These are phyloP conservation scores for Phyllotreta cruciferae DNA, from an alignment of 2,888 invertebrate genomes.

Conservation along the genomic window DNA sequence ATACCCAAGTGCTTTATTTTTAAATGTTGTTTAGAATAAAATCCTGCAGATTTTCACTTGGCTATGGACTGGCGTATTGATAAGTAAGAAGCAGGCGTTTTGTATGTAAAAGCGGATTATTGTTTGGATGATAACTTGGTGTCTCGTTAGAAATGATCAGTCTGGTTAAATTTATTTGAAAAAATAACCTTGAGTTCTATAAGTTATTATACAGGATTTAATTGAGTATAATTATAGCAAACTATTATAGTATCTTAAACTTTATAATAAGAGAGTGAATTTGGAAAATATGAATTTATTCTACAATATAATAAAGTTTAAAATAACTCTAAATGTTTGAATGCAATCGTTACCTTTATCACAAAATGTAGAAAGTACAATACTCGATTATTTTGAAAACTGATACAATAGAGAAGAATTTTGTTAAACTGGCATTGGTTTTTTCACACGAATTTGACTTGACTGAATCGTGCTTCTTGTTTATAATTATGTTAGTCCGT, in stretches of 20 bases:
- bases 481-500: slow-evolving; percentile 50
- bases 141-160: slow-evolving; percentile 8
- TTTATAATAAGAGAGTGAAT: too few relatives aligned
- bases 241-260: too few relatives aligned
- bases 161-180: slow-evolving; percentile 1
- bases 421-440: background rate
- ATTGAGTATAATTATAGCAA: too few relatives aligned
- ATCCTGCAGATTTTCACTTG: slow-evolving; percentile 62
- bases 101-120: background rate
- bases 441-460: background rate
- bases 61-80: slow-evolving; percentile 50
- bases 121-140: slow-evolving; percentile 18
- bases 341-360: background rate
- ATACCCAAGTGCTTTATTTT: slow-evolving; percentile 60
- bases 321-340: slow-evolving; percentile 10
- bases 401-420: background rate
- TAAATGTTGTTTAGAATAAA: slow-evolving; percentile 55
- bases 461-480: slow-evolving; percentile 42
- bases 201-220: background rate
- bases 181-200: background rate
- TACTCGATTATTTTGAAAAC: too few relatives aligned
- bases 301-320: background rate
- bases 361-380: too few relatives aligned
- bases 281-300: slow-evolving; percentile 4
- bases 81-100: slow-evolving; percentile 42